A percentile compares a stretch with the other conserved stretches of the same genome.
Conservation (phyloP, 2,888 invertebrate genomes). For the Andrena minutula region DNA sequence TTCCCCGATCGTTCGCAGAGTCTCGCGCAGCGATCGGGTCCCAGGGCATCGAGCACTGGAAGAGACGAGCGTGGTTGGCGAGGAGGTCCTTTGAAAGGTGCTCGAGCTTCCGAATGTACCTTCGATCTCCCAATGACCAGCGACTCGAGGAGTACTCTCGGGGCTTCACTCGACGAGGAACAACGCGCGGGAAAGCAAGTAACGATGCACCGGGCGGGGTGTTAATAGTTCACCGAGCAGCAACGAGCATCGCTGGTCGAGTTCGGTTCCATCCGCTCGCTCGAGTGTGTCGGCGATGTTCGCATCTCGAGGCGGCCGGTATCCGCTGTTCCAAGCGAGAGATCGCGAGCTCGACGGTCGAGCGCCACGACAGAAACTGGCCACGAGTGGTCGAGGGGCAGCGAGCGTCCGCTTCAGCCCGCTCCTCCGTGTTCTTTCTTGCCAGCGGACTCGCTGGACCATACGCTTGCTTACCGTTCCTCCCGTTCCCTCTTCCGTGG, state of each 20-base stretch:
- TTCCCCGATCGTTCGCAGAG: background rate
- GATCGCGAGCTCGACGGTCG: conserved; percentile 79
- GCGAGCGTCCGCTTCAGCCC: conserved; percentile 60
- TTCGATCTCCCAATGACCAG: conserved; percentile 32
- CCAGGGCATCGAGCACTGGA: conserved; percentile 48
- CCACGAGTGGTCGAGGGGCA: conserved; percentile 67
- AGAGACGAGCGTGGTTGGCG: background rate
- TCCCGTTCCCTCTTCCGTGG: conserved; percentile 60
- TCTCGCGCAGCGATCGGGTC: background rate
- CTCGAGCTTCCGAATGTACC: conserved; percentile 6
- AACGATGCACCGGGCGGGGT: background rate
- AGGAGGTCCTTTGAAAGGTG: background rate
- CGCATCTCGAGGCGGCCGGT: conserved; percentile 69
- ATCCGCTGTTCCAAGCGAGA: conserved; percentile 41
- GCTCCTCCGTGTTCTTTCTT: conserved; percentile 63
- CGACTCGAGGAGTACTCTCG: background rate
- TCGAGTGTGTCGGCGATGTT: conserved; percentile 46
- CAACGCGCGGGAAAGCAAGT: background rate
- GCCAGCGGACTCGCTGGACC: conserved; percentile 48
- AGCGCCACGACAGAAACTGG: conserved; percentile 82
- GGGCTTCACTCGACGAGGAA: background rate
- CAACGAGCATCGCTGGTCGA: conserved; percentile 2
- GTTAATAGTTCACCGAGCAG: conserved; percentile 17
- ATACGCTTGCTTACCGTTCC: conserved; percentile 43
- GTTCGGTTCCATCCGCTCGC: conserved; percentile 19